Base-by-base conservation (phyloP, 2,113 vertebrate species). In the Chaenocephalus aceratus region DNA sequence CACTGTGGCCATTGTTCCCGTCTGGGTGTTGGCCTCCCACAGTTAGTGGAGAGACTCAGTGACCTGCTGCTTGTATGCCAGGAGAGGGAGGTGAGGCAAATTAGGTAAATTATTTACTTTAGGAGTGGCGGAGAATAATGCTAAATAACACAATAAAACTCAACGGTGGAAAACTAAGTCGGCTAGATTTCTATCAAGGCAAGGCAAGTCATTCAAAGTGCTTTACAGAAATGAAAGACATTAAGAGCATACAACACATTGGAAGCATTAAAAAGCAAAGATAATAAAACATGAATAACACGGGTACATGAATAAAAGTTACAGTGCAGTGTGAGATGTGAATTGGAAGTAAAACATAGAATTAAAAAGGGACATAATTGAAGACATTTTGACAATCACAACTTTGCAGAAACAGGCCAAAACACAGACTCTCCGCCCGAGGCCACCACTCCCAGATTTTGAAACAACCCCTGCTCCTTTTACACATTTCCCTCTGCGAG, bases 391-490 rank as follows among this genome's bases (percentile, higher is more conserved):
- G 34, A 59, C 58, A 64, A 41, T 41, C 36, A 41, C 7, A 41
- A 6, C 6, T 41, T 41, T 21, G 6, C 63, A 69, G 73, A 64
- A 34, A 51, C 54, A 56, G 36, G 36, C 75, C 82, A 58, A 80
- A 59, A 72, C 13, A 44, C 59, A 80, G 46, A 72, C 30, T 30
- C 23, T 44, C 73, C 51, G 86, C 93, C 90, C 80, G 16, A 41
- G 88, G 93, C 72, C 84, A 90, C 91, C 93, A 90, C 93, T 91
- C 91, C 92, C 86, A 66, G 68, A 66, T 77, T 86, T 85, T 41
- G 36, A 77, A 85, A 82, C 69, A 85, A 72, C 79, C 72, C 68
- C 45, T 60, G 52, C 67, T 81, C 52, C 49, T 76, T 63, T 83
- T 77, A 8, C 21, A 72, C 67, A 52, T 60, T 80, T 77, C 21